Base-by-base conservation (phyloP, 2,113 vertebrate genomes). In the Panurus biarmicus region DNA sequence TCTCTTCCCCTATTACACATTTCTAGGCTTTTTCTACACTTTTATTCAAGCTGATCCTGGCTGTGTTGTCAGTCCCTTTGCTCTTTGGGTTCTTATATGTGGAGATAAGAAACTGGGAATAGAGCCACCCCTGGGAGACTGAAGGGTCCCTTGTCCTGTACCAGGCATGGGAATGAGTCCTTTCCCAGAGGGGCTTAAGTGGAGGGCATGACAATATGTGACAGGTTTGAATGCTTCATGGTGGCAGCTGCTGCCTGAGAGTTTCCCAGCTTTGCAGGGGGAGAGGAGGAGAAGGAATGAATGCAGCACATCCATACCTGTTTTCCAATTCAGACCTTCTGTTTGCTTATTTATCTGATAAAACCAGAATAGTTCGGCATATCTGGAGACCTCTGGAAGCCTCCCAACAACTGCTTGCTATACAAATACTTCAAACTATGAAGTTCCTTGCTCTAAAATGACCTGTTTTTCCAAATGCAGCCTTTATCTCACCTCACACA, bases 401-500 rank as follows among this genome's bases (percentile, higher is more conserved):
- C 62, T 87, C 54, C 35, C 72, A 89, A 40, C 24, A 70, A 51
- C 13, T 40, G 7, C 47, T 54, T 0, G 0, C 23, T 65, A 62
- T 50, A 76, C 33, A 87, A 78, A 80, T 47, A 47, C 6, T 33
- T 61, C 84, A 67, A 87, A 48, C 14, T 8, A 44, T 61, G 45
- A 82, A 65, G 17, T 54, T 65, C 15, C 44, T 64, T 61, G 36
- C 15, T 85, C 45, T 73, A 40, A 87, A 91, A 73, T 40, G 18
- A 47, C n/a, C n/a, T 67, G 29, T 72, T 89, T 69, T 71, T 81
- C 65, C n/a, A 48, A 75, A 64, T 31, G 24, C 21, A 67, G 47
- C 23, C 61, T 84, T 94, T 67, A 62, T 87, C 57, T 85, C 93
- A 47, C 53, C 44, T 87, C 65, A 56, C 44, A 58, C 19, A 87